phyloP scores from a whole-genome alignment of 2,888 invertebrate species.

The Mimumesa dahlbomi region DNA sequence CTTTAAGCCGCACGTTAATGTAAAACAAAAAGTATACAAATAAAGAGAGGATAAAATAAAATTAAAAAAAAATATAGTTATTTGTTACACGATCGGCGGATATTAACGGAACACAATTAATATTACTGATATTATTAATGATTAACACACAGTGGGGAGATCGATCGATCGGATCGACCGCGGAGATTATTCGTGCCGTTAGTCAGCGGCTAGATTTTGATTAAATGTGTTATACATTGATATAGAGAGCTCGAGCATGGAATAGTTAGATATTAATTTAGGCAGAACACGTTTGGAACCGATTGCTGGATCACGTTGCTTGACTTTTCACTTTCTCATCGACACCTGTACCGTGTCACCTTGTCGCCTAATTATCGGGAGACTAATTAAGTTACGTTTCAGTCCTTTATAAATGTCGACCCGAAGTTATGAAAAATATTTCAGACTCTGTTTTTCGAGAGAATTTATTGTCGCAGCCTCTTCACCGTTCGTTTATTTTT shows the following conservation, averaged over 20 bases:
- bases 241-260: conserved; percentile 59
- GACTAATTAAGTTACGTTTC: no score
- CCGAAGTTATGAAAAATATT: no score
- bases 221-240: conserved; percentile 65
- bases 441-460: no score
- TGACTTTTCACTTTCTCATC: conserved; percentile 36
- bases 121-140: conserved; percentile 56
- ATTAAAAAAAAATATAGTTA: no score
- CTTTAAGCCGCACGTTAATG: conserved; percentile 16
- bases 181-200: conserved; percentile 67
- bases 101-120: conserved; percentile 53
- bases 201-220: conserved; percentile 67
- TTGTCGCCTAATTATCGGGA: not conserved
- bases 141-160: conserved; percentile 39
- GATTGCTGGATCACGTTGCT: conserved; percentile 33
- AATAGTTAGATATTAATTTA: conserved; percentile 69
- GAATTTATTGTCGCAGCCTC: no score
- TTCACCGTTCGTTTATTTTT: no score
- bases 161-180: conserved; percentile 41
- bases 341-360: conserved; percentile 1
- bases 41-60: no score
- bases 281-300: conserved; percentile 61
- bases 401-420: no score
- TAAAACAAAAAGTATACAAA: no score
- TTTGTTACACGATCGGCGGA: conserved; percentile 53